Percentiles rank a stretch among this genome's conserved stretches.
These are phyloP conservation scores for Verasper variegatus DNA, from an alignment of 2,113 vertebrate species.

Conservation along the genomic window DNA sequence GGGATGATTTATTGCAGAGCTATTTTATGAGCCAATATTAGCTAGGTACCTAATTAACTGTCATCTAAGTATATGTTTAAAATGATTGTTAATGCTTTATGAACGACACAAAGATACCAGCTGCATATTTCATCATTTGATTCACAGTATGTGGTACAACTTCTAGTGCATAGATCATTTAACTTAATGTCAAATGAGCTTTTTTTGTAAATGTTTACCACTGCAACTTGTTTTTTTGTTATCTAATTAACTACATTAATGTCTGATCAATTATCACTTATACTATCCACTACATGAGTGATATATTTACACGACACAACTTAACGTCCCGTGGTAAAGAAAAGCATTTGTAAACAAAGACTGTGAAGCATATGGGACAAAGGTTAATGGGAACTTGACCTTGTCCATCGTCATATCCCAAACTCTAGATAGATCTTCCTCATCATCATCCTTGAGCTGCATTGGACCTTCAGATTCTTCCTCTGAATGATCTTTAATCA, in stretches of 20 bases:
- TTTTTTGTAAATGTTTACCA: too few relatives aligned
- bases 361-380: neutral
- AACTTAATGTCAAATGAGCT: too few relatives aligned
- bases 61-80: too few relatives aligned
- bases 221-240: too few relatives aligned
- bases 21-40: too few relatives aligned
- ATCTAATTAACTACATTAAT: too few relatives aligned
- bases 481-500: slow-evolving; percentile 81
- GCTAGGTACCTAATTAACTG: too few relatives aligned
- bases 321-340: neutral
- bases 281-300: too few relatives aligned
- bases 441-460: slow-evolving; percentile 90
- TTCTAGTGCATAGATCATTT: neutral
- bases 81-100: neutral
- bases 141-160: neutral
- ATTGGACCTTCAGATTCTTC: slow-evolving; percentile 70
- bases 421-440: slow-evolving; percentile 94
- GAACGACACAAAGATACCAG: neutral
- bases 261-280: too few relatives aligned
- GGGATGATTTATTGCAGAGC: too few relatives aligned
- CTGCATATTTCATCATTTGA: neutral
- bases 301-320: neutral
- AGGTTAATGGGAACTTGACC: slow-evolving; percentile 73
- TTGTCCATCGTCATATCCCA: slow-evolving; percentile 99
- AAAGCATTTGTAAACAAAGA: neutral